These are phyloP conservation scores for Aspidoscelis tigris DNA, from an alignment of 2,113 vertebrate genomes.

Conservation along the genomic window DNA sequence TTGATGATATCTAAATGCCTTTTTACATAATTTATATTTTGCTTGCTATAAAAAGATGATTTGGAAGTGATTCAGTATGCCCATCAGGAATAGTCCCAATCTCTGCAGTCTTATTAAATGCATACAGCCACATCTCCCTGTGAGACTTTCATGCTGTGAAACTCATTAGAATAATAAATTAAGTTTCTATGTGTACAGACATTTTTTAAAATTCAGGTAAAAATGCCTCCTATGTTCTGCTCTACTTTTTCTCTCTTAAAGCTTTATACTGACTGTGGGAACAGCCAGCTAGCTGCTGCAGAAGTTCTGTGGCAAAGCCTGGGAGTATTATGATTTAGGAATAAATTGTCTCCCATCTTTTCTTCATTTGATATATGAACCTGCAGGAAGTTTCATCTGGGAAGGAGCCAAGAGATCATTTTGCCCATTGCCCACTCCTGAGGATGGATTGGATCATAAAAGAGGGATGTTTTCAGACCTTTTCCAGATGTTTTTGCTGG, in stretches of 20 bases:
- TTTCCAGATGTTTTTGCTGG: neutral
- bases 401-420: neutral
- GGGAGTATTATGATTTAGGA: neutral
- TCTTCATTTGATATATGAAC: neutral
- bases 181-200: conserved; percentile 72
- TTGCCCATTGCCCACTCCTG: neutral
- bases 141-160: conserved; percentile 79
- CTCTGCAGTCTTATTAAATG: conserved; percentile 79
- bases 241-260: conserved; percentile 64
- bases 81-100: conserved; percentile 74
- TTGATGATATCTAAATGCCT: conserved; percentile 65
- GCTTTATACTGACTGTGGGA: conserved; percentile 56
- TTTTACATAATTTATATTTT: conserved; percentile 71
- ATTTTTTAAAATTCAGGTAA: conserved; percentile 75
- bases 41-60: conserved; percentile 74
- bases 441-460: neutral
- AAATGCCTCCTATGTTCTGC: conserved; percentile 64
- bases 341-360: neutral
- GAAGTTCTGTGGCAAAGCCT: conserved; percentile 42
- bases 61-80: conserved; percentile 69
- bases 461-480: neutral
- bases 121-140: conserved; percentile 74
- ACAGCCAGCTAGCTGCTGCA: conserved; percentile 40
- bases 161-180: conserved; percentile 86
- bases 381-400: too few species aligned